Evolutionary conservation across 2,888 invertebrate genomes (phyloP).

Genomic region (Seladonia tumulorum): DNA sequence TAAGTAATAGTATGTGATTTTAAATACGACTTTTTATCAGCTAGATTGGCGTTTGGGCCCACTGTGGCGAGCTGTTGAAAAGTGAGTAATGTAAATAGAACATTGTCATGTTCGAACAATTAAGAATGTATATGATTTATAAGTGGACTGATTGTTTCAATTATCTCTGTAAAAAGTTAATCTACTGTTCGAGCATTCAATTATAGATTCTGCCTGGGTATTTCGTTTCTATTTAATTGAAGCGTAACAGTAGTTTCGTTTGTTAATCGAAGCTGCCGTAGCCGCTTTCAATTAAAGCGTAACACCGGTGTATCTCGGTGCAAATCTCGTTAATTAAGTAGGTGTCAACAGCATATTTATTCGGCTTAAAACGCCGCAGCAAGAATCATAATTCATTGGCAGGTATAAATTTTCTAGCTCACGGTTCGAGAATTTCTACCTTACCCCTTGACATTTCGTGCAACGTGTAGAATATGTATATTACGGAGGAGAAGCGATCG

Average conservation of each 20-base stretch:
- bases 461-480: background rate
- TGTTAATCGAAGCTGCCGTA: background rate
- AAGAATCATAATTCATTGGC: background rate
- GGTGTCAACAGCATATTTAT: background rate
- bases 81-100: background rate
- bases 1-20: no score
- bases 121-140: background rate
- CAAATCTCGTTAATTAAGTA: background rate
- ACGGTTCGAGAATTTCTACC: conserved; percentile 37
- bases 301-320: background rate
- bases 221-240: background rate
- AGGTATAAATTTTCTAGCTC: conserved; percentile 30
- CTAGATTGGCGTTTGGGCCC: no score
- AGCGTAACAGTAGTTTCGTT: background rate
- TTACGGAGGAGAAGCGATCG: background rate
- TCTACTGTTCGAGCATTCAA: background rate
- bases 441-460: conserved; percentile 42
- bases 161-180: background rate
- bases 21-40: no score
- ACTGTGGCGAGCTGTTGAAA: no score
- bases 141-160: background rate
- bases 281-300: background rate
- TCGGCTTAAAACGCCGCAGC: background rate
- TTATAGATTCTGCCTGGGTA: no score
- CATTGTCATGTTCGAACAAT: background rate